These are phyloP conservation scores for Mus spretus DNA, from an alignment of 2,797 vertebrate species.

Conservation along the genomic window DNA sequence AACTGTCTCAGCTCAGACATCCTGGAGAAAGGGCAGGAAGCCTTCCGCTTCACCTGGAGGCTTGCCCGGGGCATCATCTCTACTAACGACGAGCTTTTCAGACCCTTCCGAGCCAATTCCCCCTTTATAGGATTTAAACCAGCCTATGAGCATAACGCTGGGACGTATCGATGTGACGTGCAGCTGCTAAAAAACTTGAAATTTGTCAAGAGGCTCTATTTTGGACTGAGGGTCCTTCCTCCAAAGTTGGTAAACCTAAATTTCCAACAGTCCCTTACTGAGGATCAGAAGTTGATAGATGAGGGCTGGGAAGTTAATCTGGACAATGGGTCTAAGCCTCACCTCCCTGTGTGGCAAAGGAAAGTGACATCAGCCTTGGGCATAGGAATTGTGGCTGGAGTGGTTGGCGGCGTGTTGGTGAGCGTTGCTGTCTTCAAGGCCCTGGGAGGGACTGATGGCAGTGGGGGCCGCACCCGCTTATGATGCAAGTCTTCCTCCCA, in stretches of 20 bases:
- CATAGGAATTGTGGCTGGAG: conserved; percentile 72
- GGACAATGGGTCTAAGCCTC: conserved; percentile 21
- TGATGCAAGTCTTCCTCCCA: neutral
- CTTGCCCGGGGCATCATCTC: conserved; percentile 92
- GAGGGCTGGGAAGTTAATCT: neutral
- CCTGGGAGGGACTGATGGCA: accelerated
- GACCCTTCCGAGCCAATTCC: conserved; percentile 75
- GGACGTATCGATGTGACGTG: conserved; percentile 94
- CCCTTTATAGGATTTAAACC: conserved; percentile 79
- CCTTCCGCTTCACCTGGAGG: conserved; percentile 90
- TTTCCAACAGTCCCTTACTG: conserved; percentile 87
- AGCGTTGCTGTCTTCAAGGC: neutral
- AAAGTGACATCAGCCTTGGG: neutral
- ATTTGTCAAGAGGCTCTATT: conserved; percentile 91
- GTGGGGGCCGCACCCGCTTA: accelerated
- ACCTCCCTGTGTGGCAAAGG: conserved; percentile 53
- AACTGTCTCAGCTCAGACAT: conserved; percentile 90
- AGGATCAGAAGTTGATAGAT: conserved; percentile 81
- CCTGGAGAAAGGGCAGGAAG: conserved; percentile 79
- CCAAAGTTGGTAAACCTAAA: conserved; percentile 87
- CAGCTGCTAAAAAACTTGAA: conserved; percentile 83
- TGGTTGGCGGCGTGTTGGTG: neutral
- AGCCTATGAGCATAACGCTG: conserved; percentile 90
- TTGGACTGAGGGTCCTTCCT: conserved; percentile 92
- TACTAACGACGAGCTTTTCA: conserved; percentile 90